Base-by-base conservation (phyloP, 2,113 vertebrate genomes). In the Zeus faber region DNA sequence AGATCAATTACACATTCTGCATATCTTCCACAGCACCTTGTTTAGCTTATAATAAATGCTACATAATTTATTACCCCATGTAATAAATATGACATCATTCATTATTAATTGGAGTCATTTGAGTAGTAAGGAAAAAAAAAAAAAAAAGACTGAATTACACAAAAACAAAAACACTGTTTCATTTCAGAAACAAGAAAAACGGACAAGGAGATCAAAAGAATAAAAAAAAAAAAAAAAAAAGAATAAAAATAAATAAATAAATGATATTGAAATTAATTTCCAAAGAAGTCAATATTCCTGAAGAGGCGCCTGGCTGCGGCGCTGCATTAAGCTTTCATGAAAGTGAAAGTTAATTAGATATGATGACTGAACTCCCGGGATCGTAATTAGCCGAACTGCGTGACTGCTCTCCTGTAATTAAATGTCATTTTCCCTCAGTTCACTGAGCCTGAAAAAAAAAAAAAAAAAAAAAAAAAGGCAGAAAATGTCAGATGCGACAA, bases 291-390 rank as follows among this genome's bases (percentile, higher is more conserved):
- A 58, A 70, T 88, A 90, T 87, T 86, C 84, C 78, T 77, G 79
- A 85, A 85, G 77, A 76, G 64, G 81, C 62, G 57, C 44, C 81
- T 49, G 67, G 78, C 82, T 79, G 72, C 64, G 76, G 76, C 52
- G 78, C 83, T 63, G 81, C 89, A 92, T 93, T 93, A 92, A 91
- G 90, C 89, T 92, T 94, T 91, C 91, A 91, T 91, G 86, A 91
- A 93, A 91, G 87, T 87, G 89, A 91, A 93, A 93, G 91, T 93
- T 92, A 94, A 94, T 95, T 92, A 90, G 89, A 90, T 88, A 91
- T 93, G 91, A 92, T 93, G 89, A 90, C 89, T 93, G 88, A 93
- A 92, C 91, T 90, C 90, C 79, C 80, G 91, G 91, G 92, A 92
- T 91, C 83, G 85, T 93, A 92, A 93, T 93, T 93, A 93, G 89